phyloP scores from a whole-genome alignment of 2,888 invertebrate genomes.

The Eristalis intricaria region DNA sequence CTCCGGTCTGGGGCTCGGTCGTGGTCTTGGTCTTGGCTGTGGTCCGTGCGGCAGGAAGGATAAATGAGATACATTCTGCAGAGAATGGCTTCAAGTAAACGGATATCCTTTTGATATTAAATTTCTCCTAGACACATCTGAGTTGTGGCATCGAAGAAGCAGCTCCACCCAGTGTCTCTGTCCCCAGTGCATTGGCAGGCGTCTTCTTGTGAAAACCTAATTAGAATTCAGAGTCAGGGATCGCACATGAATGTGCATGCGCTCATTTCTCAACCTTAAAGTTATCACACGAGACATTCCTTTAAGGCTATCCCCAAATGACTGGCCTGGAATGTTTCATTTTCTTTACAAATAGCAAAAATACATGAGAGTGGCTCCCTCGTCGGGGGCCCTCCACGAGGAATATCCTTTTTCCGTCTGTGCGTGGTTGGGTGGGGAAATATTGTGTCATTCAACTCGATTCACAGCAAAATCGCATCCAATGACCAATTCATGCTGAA shows the following conservation, averaged over 20 bases:
- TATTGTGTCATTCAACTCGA: constrained; percentile 63
- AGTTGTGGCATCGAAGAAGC: background rate
- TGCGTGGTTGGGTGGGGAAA: constrained; percentile 31
- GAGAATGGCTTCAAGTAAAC: constrained; percentile 45
- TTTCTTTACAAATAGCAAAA: background rate
- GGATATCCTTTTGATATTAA: constrained; percentile 40
- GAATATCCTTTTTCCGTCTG: constrained; percentile 6
- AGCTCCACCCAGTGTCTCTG: background rate
- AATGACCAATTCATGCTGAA: constrained; percentile 60
- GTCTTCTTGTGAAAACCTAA: constrained; percentile 30
- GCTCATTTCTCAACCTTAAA: constrained; percentile 10
- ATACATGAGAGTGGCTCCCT: too few relatives aligned
- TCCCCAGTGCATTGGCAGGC: background rate
- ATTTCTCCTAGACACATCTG: constrained; percentile 14
- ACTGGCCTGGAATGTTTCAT: background rate
- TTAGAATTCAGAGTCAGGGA: constrained; percentile 41
- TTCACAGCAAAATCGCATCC: constrained; percentile 43
- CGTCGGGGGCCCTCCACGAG: too few relatives aligned
- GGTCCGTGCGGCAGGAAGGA: constrained; percentile 1
- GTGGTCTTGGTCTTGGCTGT: background rate
- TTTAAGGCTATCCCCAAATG: constrained; percentile 51
- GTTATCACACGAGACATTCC: constrained; percentile 21
- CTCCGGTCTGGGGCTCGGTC: background rate
- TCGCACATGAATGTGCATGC: background rate
- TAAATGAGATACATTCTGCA: constrained; percentile 36